Percentiles rank a stretch among this genome's conserved stretches.
Conservation (phyloP, 2,113 vertebrate species). For the Coreoperca whiteheadi region DNA sequence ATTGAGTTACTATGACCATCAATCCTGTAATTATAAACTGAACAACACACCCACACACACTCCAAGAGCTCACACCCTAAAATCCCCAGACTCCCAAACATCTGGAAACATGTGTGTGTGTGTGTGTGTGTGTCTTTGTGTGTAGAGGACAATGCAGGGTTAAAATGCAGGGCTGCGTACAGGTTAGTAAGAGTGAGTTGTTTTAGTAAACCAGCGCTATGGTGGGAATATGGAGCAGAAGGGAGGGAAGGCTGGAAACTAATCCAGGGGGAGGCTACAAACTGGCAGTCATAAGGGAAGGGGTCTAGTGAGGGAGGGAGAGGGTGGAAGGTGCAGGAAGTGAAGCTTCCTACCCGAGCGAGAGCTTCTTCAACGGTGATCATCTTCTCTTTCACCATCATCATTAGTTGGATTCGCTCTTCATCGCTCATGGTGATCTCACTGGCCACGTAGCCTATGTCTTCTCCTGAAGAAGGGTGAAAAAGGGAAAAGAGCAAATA, state of each 20-base stretch:
- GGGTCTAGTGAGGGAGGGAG: not conserved
- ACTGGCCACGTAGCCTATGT: constrained; percentile 96
- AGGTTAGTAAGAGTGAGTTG: constrained; percentile 79
- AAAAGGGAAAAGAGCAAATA: not conserved
- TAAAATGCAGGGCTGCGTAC: constrained; percentile 30
- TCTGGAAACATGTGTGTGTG: constrained; percentile 38
- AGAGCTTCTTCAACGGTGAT: constrained; percentile 98
- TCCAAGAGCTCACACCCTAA: constrained; percentile 52
- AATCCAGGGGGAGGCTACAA: constrained; percentile 30
- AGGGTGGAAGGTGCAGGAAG: not conserved
- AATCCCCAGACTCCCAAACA: constrained; percentile 48
- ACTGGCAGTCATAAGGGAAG: not conserved
- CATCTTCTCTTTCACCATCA: constrained; percentile 99
- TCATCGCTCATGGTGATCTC: constrained; percentile 99
- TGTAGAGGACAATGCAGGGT: constrained; percentile 47
- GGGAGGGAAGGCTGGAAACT: not conserved
- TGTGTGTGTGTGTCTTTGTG: constrained; percentile 41
- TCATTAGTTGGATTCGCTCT: constrained; percentile 97
- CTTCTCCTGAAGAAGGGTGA: constrained; percentile 85
- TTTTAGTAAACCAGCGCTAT: constrained; percentile 78
- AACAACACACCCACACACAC: constrained; percentile 69
- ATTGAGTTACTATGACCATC: constrained; percentile 53
- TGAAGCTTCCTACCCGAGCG: constrained; percentile 88
- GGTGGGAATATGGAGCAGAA: constrained; percentile 27
- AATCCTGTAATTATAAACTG: constrained; percentile 48